Evolutionary conservation across 2,113 vertebrate species (phyloP).

Genomic region (Oncorhynchus masou): DNA sequence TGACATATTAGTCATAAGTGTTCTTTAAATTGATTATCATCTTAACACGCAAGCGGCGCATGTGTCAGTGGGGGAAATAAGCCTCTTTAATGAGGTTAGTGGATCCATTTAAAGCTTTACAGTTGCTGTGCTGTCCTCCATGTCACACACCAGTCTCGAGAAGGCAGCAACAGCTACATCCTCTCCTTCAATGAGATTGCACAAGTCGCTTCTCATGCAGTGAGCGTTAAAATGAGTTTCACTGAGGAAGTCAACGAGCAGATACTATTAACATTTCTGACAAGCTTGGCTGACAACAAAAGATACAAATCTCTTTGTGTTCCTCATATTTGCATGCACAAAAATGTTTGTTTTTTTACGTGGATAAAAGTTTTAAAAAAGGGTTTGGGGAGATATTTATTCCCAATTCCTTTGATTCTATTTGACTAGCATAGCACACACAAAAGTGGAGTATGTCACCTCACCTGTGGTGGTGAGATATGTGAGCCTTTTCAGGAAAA

Average conservation of each 20-base stretch:
- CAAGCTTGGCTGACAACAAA: conserved; percentile 23
- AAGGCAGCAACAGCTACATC: conserved; percentile 58
- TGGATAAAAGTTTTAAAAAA: background rate
- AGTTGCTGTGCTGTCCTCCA: conserved; percentile 68
- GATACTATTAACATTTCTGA: conserved; percentile 41
- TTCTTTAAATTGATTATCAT: conserved; percentile 85
- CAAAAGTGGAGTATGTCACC: background rate
- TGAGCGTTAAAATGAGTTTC: conserved; percentile 18
- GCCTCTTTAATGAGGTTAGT: conserved; percentile 76
- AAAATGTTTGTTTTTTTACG: background rate
- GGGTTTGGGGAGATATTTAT: background rate
- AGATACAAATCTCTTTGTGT: conserved; percentile 21
- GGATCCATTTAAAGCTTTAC: conserved; percentile 74
- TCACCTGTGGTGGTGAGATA: too few species aligned
- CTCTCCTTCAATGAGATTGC: conserved; percentile 60
- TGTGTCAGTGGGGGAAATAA: conserved; percentile 71
- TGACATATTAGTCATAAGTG: conserved; percentile 82
- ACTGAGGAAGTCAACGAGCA: conserved; percentile 60
- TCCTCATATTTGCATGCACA: background rate
- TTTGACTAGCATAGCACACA: conserved; percentile 1
- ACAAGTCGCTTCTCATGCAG: conserved; percentile 56
- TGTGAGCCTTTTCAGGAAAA: too few species aligned
- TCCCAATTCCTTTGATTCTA: conserved; percentile 5
- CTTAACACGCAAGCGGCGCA: conserved; percentile 73
- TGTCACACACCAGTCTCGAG: conserved; percentile 68